Conservation (phyloP, 2,113 vertebrate species). For the Onychostruthus taczanowskii region DNA sequence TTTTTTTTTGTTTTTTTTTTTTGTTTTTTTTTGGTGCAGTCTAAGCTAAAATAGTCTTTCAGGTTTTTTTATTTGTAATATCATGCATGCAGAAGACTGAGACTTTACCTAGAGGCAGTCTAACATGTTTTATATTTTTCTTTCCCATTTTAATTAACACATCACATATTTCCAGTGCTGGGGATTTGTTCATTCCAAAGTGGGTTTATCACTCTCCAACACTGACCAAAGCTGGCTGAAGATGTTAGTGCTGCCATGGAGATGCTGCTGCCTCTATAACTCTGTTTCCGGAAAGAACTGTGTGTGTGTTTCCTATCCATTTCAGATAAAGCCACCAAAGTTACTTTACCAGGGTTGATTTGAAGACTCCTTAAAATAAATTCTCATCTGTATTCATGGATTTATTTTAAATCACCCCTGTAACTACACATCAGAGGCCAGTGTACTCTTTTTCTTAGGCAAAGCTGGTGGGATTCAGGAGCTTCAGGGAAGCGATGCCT, state of each 20-base stretch:
- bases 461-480: background rate
- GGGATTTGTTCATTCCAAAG: background rate
- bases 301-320: background rate
- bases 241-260: background rate
- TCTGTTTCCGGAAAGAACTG: background rate
- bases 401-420: background rate
- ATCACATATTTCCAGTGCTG: background rate
- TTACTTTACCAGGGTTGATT: background rate
- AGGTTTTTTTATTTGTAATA: background rate
- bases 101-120: background rate
- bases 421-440: background rate
- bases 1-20: background rate
- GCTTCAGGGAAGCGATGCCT: background rate
- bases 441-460: background rate
- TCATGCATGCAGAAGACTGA: background rate
- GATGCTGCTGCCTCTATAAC: background rate
- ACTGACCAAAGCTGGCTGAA: background rate
- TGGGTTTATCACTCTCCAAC: background rate
- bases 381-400: background rate
- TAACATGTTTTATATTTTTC: background rate
- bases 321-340: background rate
- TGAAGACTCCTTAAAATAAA: background rate
- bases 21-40: background rate
- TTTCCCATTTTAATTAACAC: background rate
- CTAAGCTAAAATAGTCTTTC: background rate